Percentiles rank a stretch among this genome's conserved stretches.
These are phyloP conservation scores for Thamnophis sirtalis DNA, from an alignment of 2,113 vertebrate genomes.

Conservation along the genomic window DNA sequence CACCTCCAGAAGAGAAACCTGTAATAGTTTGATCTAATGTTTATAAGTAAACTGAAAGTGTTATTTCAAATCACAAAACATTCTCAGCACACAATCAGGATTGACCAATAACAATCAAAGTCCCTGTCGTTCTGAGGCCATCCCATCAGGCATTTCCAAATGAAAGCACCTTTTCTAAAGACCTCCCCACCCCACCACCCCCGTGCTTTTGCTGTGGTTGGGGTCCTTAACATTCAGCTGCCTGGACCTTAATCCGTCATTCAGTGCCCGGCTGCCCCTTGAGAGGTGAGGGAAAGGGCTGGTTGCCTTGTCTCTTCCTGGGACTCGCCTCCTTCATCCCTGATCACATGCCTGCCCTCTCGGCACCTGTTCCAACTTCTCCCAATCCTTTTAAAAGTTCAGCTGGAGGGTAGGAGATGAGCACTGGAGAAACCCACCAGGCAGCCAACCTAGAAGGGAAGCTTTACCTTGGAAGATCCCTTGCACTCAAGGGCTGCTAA, in stretches of 20 bases:
- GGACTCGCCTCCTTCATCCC: background rate
- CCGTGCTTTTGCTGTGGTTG: background rate
- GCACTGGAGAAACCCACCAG: background rate
- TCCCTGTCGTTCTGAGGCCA: background rate
- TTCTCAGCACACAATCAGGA: background rate
- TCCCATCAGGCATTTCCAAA: background rate
- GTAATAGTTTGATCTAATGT: background rate
- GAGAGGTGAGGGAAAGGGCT: background rate
- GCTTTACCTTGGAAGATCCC: background rate
- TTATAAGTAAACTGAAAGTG: background rate
- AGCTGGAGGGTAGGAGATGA: background rate
- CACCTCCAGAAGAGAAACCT: background rate
- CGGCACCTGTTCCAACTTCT: background rate
- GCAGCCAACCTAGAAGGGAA: background rate
- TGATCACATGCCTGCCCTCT: background rate
- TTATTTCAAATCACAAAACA: background rate
- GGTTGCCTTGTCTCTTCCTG: background rate
- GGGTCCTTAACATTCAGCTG: background rate
- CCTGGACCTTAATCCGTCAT: background rate
- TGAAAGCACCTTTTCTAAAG: background rate
- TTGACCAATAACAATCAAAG: background rate
- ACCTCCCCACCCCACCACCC: too few relatives aligned
- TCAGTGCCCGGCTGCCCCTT: background rate
- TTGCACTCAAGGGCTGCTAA: background rate
- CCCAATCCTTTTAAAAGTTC: background rate